These are phyloP conservation scores for Sus cebifrons DNA, from an alignment of 2,797 vertebrate species.

Conservation along the genomic window DNA sequence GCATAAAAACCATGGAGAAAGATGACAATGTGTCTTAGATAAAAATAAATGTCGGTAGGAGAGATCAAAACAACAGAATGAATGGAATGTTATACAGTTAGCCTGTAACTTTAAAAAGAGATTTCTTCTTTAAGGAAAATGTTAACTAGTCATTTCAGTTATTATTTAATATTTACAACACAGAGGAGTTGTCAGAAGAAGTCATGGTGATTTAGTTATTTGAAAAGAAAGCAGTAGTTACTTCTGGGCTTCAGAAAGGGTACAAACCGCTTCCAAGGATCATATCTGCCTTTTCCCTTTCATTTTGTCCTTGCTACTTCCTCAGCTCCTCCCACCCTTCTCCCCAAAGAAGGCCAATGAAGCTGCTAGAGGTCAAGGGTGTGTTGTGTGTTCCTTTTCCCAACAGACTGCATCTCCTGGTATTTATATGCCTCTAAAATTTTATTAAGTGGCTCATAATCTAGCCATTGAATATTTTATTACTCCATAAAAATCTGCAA, in stretches of 20 bases:
- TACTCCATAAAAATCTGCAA: conserved; percentile 75
- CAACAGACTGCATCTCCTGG: not conserved
- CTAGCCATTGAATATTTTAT: conserved; percentile 78
- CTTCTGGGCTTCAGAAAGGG: not conserved
- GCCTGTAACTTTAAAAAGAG: not conserved
- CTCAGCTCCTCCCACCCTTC: rapidly evolving
- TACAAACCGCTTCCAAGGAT: not conserved
- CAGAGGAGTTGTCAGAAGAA: not conserved
- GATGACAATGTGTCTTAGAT: not conserved
- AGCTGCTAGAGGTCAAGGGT: not conserved
- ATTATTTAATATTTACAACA: not conserved
- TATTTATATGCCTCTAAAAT: conserved; percentile 72
- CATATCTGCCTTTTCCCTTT: not conserved
- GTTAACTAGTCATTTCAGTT: not conserved
- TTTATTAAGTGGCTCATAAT: conserved; percentile 77
- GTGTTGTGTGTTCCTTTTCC: not conserved
- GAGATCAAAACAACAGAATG: not conserved
- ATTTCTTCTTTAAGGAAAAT: not conserved
- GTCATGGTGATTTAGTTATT: not conserved
- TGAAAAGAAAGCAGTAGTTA: not conserved
- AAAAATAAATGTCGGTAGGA: conserved; percentile 10
- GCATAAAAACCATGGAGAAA: not conserved
- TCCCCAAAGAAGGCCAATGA: not conserved
- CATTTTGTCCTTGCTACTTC: not conserved
- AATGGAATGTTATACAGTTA: not conserved